Conservation (phyloP, 2,113 vertebrate species). For the Tragelaphus scriptus region DNA sequence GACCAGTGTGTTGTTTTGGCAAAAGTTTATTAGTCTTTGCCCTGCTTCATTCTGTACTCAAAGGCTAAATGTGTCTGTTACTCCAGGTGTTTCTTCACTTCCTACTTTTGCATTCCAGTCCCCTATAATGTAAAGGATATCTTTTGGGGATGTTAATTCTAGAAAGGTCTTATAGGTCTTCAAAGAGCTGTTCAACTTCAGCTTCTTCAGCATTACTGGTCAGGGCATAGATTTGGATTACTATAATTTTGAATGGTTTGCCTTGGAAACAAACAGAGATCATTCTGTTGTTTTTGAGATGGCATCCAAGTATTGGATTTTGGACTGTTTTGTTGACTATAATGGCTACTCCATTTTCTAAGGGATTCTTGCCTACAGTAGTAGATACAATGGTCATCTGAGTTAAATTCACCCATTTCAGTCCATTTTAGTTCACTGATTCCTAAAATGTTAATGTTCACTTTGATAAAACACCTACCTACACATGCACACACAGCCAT, state of each 20-base stretch:
- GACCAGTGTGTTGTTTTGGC: background rate
- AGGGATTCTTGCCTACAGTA: background rate
- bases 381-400: background rate
- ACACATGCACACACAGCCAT: background rate
- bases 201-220: background rate
- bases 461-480: background rate
- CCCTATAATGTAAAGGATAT: background rate
- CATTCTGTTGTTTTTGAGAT: background rate
- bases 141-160: accelerated
- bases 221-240: background rate
- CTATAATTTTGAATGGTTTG: background rate
- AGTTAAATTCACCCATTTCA: background rate
- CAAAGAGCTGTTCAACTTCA: background rate
- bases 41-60: background rate
- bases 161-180: background rate
- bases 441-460: background rate
- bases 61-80: background rate
- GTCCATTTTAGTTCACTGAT: background rate
- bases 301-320: background rate
- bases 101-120: background rate
- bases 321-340: background rate
- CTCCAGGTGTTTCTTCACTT: background rate
- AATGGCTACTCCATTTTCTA: background rate
- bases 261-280: background rate
- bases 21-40: background rate